phyloP scores from a whole-genome alignment of 2,888 invertebrate species.

The Ctenicera cuprea region DNA sequence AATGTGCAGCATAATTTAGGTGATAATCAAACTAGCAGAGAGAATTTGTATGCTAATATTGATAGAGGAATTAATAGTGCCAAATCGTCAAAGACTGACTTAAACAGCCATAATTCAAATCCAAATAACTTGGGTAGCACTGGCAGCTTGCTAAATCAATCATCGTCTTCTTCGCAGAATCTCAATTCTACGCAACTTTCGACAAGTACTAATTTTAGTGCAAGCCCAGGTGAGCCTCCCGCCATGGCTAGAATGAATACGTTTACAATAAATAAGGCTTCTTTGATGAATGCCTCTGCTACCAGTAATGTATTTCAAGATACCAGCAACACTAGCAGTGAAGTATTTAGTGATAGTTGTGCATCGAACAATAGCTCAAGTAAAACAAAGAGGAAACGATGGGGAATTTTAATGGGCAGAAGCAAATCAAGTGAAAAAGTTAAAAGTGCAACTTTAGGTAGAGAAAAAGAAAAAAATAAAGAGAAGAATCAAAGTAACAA shows the following conservation, averaged over 20 bases:
- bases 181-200: constrained; percentile 51
- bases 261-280: constrained; percentile 63
- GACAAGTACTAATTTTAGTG: constrained; percentile 34
- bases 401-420: constrained; percentile 82
- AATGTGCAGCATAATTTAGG: constrained; percentile 59
- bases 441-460: constrained; percentile 82
- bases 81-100: constrained; percentile 61
- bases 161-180: constrained; percentile 55
- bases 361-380: constrained; percentile 54
- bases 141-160: constrained; percentile 56
- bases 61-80: constrained; percentile 54
- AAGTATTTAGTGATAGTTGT: constrained; percentile 55
- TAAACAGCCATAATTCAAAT: constrained; percentile 53
- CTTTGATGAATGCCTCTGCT: constrained; percentile 48
- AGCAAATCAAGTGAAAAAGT: constrained; percentile 76
- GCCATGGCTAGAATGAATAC: constrained; percentile 60
- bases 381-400: constrained; percentile 75
- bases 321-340: constrained; percentile 46
- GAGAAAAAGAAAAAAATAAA: constrained; percentile 77
- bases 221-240: constrained; percentile 22
- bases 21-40: constrained; percentile 61
- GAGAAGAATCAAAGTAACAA: constrained; percentile 73
- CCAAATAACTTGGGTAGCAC: constrained; percentile 55
- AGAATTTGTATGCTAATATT: constrained; percentile 69
- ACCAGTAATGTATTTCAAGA: constrained; percentile 51